Percentiles rank a stretch among this genome's conserved stretches.
phyloP scores from a whole-genome alignment of 2,888 invertebrate species.

The Lamellibrachia columna region DNA sequence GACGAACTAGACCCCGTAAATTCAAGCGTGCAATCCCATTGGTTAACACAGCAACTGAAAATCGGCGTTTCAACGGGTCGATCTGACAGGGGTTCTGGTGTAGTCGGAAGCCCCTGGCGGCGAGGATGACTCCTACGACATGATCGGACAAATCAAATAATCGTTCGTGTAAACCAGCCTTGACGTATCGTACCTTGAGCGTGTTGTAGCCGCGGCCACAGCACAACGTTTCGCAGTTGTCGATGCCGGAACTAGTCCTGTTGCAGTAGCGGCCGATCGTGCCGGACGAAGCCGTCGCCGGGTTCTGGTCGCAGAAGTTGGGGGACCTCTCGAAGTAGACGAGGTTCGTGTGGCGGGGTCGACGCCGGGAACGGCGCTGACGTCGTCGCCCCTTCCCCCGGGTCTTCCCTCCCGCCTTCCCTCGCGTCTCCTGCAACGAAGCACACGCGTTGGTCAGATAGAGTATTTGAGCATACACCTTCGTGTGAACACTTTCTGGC shows the following conservation, averaged over 20 bases:
- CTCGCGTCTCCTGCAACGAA: background rate
- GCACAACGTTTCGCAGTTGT: conserved; percentile 45
- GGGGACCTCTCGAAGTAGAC: conserved; percentile 95
- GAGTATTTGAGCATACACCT: no score
- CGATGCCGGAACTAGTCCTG: conserved; percentile 52
- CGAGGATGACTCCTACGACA: no score
- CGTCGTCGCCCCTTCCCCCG: background rate
- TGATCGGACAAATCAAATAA: background rate
- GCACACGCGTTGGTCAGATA: background rate
- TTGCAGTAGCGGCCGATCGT: conserved; percentile 62
- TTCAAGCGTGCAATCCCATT: no score
- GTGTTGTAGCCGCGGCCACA: conserved; percentile 43
- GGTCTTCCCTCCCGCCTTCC: background rate
- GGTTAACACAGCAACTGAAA: no score
- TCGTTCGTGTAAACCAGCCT: conserved; percentile 51
- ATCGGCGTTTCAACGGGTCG: no score
- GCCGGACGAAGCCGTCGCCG: conserved; percentile 46
- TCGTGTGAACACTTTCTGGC: no score
- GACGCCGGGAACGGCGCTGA: conserved; percentile 21
- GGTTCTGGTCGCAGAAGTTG: conserved; percentile 81
- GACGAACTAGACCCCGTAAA: no score
- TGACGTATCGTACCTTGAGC: conserved; percentile 48
- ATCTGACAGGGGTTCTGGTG: no score
- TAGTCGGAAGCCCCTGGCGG: no score
- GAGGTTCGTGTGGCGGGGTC: conserved; percentile 85